phyloP scores from a whole-genome alignment of 2,888 invertebrate species.

The Ethmia dodecea region DNA sequence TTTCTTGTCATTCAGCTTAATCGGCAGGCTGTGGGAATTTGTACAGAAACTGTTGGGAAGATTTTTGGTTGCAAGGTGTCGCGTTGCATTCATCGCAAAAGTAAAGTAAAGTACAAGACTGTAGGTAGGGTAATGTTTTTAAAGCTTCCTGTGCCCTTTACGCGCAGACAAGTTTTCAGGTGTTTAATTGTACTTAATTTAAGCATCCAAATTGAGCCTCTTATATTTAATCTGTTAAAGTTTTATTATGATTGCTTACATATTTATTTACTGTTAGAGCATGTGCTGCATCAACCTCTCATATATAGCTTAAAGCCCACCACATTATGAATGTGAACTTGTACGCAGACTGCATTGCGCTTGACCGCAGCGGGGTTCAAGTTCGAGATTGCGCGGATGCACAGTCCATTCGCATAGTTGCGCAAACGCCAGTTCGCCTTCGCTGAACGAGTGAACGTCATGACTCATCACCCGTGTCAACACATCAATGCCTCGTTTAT shows the following conservation, averaged over 20 bases:
- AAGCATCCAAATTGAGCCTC: too few species aligned
- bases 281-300: too few species aligned
- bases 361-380: conserved; percentile 62
- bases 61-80: too few species aligned
- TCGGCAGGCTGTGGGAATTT: conserved; percentile 4
- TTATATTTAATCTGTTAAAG: too few species aligned
- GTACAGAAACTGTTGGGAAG: background rate
- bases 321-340: conserved; percentile 9
- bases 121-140: too few species aligned
- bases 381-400: conserved; percentile 43
- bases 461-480: conserved; percentile 61
- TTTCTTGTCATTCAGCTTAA: conserved; percentile 10
- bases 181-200: too few species aligned
- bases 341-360: conserved; percentile 35
- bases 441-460: conserved; percentile 35
- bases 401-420: conserved; percentile 22
- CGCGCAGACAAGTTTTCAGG: too few species aligned
- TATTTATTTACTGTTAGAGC: too few species aligned
- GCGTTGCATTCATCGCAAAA: too few species aligned
- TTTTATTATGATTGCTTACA: too few species aligned
- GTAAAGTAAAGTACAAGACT: too few species aligned
- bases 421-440: conserved; percentile 35
- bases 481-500: conserved; percentile 55
- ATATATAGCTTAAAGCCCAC: conserved; percentile 1
- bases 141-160: too few species aligned